Evolutionary conservation across 2,888 invertebrate genomes (phyloP).

Genomic region (Drosophila antonietae): DNA sequence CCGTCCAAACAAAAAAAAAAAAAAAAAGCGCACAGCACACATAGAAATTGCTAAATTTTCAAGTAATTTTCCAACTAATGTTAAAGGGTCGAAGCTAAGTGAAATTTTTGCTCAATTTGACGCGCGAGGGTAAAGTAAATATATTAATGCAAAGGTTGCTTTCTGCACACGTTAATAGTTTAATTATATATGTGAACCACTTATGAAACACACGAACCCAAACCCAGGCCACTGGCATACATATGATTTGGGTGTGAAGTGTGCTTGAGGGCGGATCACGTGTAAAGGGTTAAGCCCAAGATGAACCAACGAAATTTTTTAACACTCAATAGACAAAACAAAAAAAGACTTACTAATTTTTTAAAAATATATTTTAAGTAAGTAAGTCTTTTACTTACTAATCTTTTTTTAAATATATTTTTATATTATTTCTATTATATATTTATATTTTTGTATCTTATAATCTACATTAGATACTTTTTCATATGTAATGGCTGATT

Average conservation of each 20-base stretch:
- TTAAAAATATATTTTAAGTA: no score
- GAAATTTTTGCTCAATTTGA: conserved; percentile 54
- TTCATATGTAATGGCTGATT: no score
- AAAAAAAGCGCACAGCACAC: conserved; percentile 39
- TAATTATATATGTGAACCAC: conserved; percentile 45
- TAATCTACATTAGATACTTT: no score
- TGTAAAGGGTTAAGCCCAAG: background rate
- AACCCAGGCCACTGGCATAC: conserved; percentile 20
- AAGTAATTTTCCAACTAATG: conserved; percentile 58
- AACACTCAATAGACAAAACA: no score
- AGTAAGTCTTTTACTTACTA: no score
- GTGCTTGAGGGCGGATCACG: background rate
- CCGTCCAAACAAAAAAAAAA: conserved; percentile 36
- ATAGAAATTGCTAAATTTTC: conserved; percentile 73
- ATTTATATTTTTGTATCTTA: no score
- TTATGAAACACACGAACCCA: conserved; percentile 23
- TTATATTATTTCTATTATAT: no score
- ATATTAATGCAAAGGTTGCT: conserved; percentile 60
- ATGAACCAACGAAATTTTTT: background rate
- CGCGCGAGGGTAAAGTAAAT: conserved; percentile 1
- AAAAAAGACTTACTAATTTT: no score
- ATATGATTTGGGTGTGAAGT: conserved; percentile 28
- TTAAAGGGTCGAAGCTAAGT: conserved; percentile 53
- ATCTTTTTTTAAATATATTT: no score
- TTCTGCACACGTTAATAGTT: conserved; percentile 75